Conservation (phyloP, 2,888 invertebrate genomes). For the Melolontha melolontha region DNA sequence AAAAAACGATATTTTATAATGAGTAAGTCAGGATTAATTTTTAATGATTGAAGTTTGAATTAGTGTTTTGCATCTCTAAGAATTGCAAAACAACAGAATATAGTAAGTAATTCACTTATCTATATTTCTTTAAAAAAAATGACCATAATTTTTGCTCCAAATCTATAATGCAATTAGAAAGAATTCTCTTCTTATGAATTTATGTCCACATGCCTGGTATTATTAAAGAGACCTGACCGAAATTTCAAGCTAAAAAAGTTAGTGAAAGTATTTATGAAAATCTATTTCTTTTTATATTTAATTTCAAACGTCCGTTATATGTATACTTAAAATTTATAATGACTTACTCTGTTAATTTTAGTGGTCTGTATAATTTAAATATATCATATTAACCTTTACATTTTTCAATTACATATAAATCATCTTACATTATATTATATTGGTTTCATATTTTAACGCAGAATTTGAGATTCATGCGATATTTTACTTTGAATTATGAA, state of each 20-base stretch:
- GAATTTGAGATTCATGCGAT: background rate
- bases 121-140: background rate
- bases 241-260: too few relatives aligned
- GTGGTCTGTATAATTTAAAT: slow-evolving; percentile 8
- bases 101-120: background rate
- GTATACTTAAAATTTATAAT: slow-evolving; percentile 8
- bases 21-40: slow-evolving; percentile 15
- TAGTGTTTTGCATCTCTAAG: too few relatives aligned
- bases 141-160: too few relatives aligned
- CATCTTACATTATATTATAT: background rate
- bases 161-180: too few relatives aligned
- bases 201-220: too few relatives aligned
- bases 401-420: background rate
- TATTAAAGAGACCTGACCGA: too few relatives aligned
- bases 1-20: background rate
- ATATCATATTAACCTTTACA: background rate
- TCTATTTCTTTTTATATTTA: too few relatives aligned
- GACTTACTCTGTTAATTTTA: slow-evolving; percentile 2
- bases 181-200: too few relatives aligned
- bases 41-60: background rate
- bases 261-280: too few relatives aligned
- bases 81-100: too few relatives aligned
- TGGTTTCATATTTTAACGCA: too few relatives aligned
- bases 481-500: background rate
- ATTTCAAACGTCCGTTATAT: too few relatives aligned